Evolutionary conservation across 2,888 invertebrate species (phyloP).

Genomic region (Ethmia dodecea): DNA sequence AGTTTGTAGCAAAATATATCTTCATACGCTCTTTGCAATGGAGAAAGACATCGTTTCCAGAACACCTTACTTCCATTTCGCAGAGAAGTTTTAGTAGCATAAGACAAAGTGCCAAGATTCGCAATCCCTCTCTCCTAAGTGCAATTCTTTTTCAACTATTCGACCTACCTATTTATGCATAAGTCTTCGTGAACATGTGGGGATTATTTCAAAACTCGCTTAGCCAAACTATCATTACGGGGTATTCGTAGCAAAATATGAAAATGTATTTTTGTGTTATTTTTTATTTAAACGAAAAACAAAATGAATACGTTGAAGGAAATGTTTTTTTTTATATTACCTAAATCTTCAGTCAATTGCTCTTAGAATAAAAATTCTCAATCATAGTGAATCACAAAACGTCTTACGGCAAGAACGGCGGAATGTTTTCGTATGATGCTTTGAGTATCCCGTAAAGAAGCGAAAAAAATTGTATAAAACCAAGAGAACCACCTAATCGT

Average conservation of each 20-base stretch:
- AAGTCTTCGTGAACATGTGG: not conserved
- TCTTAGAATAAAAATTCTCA: no score
- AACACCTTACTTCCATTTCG: no score
- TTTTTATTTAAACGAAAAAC: no score
- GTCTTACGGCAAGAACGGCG: not conserved
- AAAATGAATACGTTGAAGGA: no score
- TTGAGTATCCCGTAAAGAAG: slow-evolving; percentile 45
- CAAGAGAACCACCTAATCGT: slow-evolving; percentile 34
- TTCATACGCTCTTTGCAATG: no score
- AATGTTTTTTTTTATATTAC: no score
- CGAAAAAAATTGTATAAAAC: slow-evolving; percentile 43
- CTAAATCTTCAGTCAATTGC: no score
- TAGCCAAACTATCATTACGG: slow-evolving; percentile 34
- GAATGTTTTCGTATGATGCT: not conserved
- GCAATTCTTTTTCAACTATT: slow-evolving; percentile 67
- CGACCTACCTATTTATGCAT: slow-evolving; percentile 32
- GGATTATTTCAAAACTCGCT: slow-evolving; percentile 28
- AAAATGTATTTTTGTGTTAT: not conserved
- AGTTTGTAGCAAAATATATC: no score
- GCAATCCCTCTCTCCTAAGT: slow-evolving; percentile 58
- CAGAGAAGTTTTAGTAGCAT: slow-evolving; percentile 43
- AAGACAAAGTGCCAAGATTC: slow-evolving; percentile 73
- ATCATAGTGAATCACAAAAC: no score
- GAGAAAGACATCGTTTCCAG: no score
- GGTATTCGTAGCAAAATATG: slow-evolving; percentile 35